Base-by-base conservation (phyloP, 1,140 invertebrate species). In the Caenorhabditis brenneri region DNA sequence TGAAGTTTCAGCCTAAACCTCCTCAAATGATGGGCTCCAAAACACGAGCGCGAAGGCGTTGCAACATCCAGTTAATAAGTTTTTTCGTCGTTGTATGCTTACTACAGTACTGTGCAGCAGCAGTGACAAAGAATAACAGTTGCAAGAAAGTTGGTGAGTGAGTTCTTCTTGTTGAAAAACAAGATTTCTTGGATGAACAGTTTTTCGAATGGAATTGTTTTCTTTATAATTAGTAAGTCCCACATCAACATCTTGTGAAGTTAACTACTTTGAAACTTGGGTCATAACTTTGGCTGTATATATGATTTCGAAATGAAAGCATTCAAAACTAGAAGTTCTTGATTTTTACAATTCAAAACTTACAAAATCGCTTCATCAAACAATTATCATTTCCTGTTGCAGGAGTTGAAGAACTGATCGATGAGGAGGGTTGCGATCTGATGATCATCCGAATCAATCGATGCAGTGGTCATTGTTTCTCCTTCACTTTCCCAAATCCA, bases 351-450 rank as follows among this genome's bases (percentile, higher is more conserved):
- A n/a, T n/a, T n/a, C n/a, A n/a, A n/a, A n/a, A n/a, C n/a, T n/a
- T n/a, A n/a, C n/a, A n/a, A n/a, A 74, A 74, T 24, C 16, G 48
- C 15, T 29, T 22, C n/a, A 7, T 5, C 5, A 55, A 55, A 24
- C n/a, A 6, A 7, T 55, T 7, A 24, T 55, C 16, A 27, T 19
- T 24, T n/a, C n/a, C 31, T 0, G 15, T 78, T 83, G 79, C 49
- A 79, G 69, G 74, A n/a, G 65, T 39, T 2, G 82, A 83, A 58
- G 82, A 83, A 33, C 29, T 83, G 24, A 65, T 83, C 39, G 82
- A 83, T 48, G 82, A 83, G 24, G 82, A 83, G 46, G 82, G 82
- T 16, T 83, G 82, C 49, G 82, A 83, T 42, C 48, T 83, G 49
- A 49, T 80, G 65, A 83, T 83, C 19, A 65, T 83, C 31, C 69